These are phyloP conservation scores for Clusia tigrina DNA, from an alignment of 2,888 invertebrate genomes.

Conservation along the genomic window DNA sequence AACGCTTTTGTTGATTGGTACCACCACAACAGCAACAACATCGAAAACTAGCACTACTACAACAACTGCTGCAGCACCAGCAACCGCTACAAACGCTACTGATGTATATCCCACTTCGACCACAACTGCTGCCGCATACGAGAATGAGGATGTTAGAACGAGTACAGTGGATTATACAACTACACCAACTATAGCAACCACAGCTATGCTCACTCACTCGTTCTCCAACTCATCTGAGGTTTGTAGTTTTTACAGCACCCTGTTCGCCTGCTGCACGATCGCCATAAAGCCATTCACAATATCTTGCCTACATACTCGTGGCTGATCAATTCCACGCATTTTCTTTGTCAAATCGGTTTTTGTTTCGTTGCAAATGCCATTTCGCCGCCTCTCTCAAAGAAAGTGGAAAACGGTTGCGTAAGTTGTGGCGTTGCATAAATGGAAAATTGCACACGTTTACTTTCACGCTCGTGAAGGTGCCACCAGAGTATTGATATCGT, in stretches of 20 bases:
- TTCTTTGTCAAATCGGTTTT: neutral
- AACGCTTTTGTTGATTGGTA: constrained; percentile 42
- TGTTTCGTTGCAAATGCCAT: neutral
- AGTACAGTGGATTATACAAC: too few relatives aligned
- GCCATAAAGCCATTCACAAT: constrained; percentile 11
- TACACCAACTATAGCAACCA: too few relatives aligned
- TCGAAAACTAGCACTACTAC: constrained; percentile 18
- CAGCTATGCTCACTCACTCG: constrained; percentile 14
- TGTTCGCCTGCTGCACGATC: neutral
- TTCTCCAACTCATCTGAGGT: neutral
- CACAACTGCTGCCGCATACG: too few relatives aligned
- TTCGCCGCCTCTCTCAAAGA: neutral
- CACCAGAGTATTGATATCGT: too few relatives aligned
- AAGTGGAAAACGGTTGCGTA: too few relatives aligned
- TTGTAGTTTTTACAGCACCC: neutral
- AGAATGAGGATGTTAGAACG: too few relatives aligned
- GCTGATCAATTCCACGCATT: neutral
- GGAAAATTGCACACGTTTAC: neutral
- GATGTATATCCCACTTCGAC: constrained; percentile 29
- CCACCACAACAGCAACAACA: constrained; percentile 37
- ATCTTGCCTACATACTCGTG: neutral
- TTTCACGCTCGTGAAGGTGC: too few relatives aligned
- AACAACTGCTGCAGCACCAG: constrained; percentile 21
- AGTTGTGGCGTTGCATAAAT: neutral
- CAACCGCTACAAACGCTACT: constrained; percentile 23